Conservation (phyloP, 2,888 invertebrate genomes). For the Griposia aprilina region DNA sequence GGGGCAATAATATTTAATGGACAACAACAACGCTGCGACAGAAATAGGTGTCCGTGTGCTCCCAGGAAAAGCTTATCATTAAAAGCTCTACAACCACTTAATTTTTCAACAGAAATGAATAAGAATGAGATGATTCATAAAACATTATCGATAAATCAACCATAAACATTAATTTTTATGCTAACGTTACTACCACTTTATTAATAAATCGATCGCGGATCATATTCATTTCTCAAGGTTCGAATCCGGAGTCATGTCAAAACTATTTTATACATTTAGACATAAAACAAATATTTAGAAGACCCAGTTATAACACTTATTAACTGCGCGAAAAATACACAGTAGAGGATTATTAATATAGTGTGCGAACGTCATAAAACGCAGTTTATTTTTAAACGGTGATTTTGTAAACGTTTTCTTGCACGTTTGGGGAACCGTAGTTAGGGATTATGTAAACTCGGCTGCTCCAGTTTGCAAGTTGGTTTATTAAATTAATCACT, state of each 20-base stretch:
- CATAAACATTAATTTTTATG: constrained; percentile 24
- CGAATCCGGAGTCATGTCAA: constrained; percentile 46
- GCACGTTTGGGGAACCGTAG: neutral
- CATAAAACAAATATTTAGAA: constrained; percentile 59
- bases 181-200: constrained; percentile 15
- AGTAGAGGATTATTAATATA: constrained; percentile 39
- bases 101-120: constrained; percentile 5
- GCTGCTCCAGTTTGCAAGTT: too few species aligned
- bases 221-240: constrained; percentile 53
- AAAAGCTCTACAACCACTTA: neutral
- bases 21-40: neutral
- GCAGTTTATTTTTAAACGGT: constrained; percentile 41
- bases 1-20: too few species aligned
- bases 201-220: constrained; percentile 33
- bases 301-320: constrained; percentile 50
- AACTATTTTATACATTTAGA: constrained; percentile 62
- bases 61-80: neutral
- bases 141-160: constrained; percentile 15
- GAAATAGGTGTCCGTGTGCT: neutral
- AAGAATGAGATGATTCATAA: neutral
- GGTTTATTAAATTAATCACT: too few species aligned
- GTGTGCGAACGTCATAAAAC: constrained; percentile 43
- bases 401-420: constrained; percentile 35
- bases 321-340: constrained; percentile 51
- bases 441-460: too few species aligned